A percentile compares a stretch with the other conserved stretches of the same genome.
These are phyloP conservation scores for Stegastes partitus DNA, from an alignment of 2,113 vertebrate species.

Conservation along the genomic window DNA sequence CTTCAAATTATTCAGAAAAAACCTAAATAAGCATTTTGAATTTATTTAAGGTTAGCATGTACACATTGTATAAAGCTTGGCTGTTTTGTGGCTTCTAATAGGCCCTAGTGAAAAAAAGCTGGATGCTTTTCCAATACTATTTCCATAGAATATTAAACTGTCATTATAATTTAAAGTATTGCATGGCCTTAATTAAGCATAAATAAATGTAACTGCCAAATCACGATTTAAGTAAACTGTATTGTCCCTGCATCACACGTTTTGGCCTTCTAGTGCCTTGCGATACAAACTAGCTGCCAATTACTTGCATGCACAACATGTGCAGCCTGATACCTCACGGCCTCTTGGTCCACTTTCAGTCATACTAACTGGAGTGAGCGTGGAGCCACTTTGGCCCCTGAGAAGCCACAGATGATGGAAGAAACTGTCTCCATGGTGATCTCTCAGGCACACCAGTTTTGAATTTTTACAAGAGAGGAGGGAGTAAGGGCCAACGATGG, in stretches of 20 bases:
- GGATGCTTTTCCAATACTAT: too few relatives aligned
- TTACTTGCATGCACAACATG: background rate
- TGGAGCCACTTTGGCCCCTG: constrained; percentile 3
- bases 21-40: background rate
- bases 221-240: background rate
- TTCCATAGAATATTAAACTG: too few relatives aligned
- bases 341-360: background rate
- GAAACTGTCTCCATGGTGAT: constrained; percentile 74
- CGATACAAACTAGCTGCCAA: background rate
- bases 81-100: too few relatives aligned
- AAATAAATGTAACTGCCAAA: background rate
- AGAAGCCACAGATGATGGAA: constrained; percentile 59
- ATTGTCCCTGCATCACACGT: background rate
- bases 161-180: background rate
- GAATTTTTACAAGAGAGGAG: constrained; percentile 67
- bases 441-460: constrained; percentile 70
- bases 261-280: background rate
- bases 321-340: constrained; percentile 15
- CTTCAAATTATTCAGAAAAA: background rate
- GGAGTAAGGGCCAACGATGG: constrained; percentile 56
- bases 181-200: background rate
- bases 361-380: background rate
- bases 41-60: background rate
- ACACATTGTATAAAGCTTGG: too few relatives aligned
- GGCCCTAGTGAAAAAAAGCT: too few relatives aligned